Conservation (phyloP, 2,797 vertebrate genomes). For the Alfaro cultratus region DNA sequence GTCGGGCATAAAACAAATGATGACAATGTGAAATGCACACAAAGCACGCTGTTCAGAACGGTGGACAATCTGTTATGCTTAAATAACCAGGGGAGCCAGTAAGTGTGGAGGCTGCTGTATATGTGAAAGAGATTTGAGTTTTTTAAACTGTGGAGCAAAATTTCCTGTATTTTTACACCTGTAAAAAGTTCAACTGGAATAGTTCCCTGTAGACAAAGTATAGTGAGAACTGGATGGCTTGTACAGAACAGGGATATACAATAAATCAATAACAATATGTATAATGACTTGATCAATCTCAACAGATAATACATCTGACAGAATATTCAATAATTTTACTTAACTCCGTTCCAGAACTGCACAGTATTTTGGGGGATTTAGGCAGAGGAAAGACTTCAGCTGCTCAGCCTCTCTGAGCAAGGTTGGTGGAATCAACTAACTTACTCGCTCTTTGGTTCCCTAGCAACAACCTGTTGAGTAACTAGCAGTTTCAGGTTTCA, state of each 20-base stretch:
- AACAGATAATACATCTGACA: no score
- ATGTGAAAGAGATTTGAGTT: background rate
- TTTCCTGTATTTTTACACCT: background rate
- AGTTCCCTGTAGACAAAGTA: background rate
- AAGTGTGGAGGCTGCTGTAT: background rate
- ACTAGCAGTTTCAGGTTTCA: no score
- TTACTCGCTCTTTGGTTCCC: no score
- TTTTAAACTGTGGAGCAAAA: background rate
- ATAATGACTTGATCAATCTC: no score
- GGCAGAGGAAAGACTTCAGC: no score
- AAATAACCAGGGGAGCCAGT: background rate
- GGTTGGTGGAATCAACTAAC: no score
- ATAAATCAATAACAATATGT: no score
- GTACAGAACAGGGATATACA: background rate
- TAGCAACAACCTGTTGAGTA: no score
- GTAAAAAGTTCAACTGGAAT: background rate
- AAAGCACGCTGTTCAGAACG: background rate
- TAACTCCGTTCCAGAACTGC: no score
- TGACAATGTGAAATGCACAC: background rate
- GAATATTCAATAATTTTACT: no score
- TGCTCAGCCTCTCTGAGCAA: no score
- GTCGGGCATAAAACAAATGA: background rate
- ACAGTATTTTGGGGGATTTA: no score
- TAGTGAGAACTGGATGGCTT: background rate
- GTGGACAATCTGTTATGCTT: background rate